Conservation (phyloP, 2,888 invertebrate species). For the Hyalella azteca region DNA sequence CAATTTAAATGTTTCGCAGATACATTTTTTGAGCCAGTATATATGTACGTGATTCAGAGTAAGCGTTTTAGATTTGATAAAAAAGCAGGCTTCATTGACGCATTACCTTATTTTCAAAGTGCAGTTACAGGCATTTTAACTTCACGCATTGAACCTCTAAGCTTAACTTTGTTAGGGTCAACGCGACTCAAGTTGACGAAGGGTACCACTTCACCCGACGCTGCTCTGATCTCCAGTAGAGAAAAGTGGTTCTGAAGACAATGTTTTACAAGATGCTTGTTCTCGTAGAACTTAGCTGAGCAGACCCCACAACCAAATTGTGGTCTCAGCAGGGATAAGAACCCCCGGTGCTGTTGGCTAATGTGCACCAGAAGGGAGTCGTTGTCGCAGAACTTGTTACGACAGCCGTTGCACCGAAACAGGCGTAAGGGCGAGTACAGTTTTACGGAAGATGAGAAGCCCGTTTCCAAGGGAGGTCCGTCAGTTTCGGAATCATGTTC, state of each 20-base stretch:
- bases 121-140: neutral
- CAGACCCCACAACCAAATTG: conserved; percentile 57
- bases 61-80: neutral
- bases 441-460: conserved; percentile 47
- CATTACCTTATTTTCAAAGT: neutral
- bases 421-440: conserved; percentile 55
- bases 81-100: neutral
- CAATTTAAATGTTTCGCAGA: too few species aligned
- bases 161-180: neutral
- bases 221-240: conserved; percentile 51
- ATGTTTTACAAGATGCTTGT: conserved; percentile 56
- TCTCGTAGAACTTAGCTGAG: conserved; percentile 55
- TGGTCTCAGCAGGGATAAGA: conserved; percentile 51
- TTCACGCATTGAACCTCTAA: conserved; percentile 5
- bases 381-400: conserved; percentile 56
- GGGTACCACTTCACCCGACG: conserved; percentile 20
- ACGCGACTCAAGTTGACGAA: neutral
- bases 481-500: neutral
- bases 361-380: conserved; percentile 51
- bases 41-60: too few species aligned
- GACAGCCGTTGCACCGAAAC: conserved; percentile 56
- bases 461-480: conserved; percentile 19
- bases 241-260: conserved; percentile 57
- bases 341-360: conserved; percentile 48
- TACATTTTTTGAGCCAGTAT: too few species aligned